These are phyloP conservation scores for Hartigia nigra DNA, from an alignment of 2,888 invertebrate genomes.

Conservation along the genomic window DNA sequence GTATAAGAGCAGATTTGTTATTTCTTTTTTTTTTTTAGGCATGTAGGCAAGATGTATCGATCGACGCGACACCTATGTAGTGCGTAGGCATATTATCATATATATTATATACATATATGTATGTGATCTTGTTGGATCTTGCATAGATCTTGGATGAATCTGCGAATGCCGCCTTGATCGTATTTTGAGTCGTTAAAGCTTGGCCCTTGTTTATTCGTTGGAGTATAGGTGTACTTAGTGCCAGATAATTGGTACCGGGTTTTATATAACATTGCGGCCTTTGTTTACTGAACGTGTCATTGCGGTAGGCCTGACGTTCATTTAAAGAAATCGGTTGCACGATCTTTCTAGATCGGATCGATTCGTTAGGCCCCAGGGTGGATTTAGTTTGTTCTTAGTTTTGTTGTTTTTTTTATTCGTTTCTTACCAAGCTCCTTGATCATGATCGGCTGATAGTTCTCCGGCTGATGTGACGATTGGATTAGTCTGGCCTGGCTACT, in stretches of 20 bases:
- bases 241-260: background rate
- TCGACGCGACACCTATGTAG: background rate
- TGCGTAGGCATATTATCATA: background rate
- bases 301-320: background rate
- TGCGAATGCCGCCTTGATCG: conserved; percentile 23
- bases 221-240: background rate
- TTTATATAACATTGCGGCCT: background rate
- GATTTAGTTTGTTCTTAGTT: conserved; percentile 8
- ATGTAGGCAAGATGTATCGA: background rate
- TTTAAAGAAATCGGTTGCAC: background rate
- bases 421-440: conserved; percentile 90
- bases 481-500: conserved; percentile 93
- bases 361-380: background rate
- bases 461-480: conserved; percentile 93
- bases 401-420: conserved; percentile 22
- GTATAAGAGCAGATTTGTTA: background rate
- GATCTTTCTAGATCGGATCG: background rate
- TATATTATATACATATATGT: background rate
- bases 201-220: conserved; percentile 46
- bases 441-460: conserved; percentile 89
- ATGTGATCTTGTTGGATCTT: background rate
- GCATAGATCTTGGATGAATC: background rate
- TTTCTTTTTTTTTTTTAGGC: background rate
- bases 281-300: background rate
- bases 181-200: conserved; percentile 58